Base-by-base conservation (phyloP, 2,797 vertebrate genomes). In the Clarias pachynema region DNA sequence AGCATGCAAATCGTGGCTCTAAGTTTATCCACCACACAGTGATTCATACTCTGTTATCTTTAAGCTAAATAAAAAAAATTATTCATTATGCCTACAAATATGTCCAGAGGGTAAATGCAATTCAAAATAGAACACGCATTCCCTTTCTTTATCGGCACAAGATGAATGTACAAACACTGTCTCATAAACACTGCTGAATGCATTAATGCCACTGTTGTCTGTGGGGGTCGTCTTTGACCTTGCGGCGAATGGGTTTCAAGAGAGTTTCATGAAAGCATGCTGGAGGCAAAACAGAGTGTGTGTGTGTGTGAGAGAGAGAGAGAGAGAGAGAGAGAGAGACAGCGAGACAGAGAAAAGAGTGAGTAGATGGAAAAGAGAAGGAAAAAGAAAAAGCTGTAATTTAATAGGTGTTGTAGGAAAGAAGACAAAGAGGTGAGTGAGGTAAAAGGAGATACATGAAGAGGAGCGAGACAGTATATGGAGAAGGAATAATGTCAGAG, bases 1-100 rank as follows among this genome's bases (percentile, higher is more conserved):
- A 82, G 73, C 40, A 84, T 86, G 63, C 79, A 87, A 84, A 89
- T 87, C 77, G 12, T 31, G 31, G 73, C 57, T 81, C 75, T 57
- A 86, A 49, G 65, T 82, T 79, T 70, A 82, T 87, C 73, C n/a
- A 40, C 65, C 79, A 74, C 66, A 62, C 66, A 60, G 73, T 84
- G 84, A 84, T 81, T 86, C 72, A 82, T 78, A 84, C 77, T 65
- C 82, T 69, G 78, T 78, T 70, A 87, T 83, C 77, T 88, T 82
- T 88, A 83, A 86, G 82, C 84, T 66, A 86, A 84, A 79, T 79
- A 79, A 89, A 84, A 86, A 53, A 53, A 53, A 86, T 79, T 84
- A 79, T 84, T 84, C 86, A 87, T 87, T 87, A 81, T 81, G 86
- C 79, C 82, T 82, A 82, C 73, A 88, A 86, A 86, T 86, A 86